phyloP scores from a whole-genome alignment of 37 sponge, comb jelly and placozoan genomes.

The Eunapius fragilis region DNA sequence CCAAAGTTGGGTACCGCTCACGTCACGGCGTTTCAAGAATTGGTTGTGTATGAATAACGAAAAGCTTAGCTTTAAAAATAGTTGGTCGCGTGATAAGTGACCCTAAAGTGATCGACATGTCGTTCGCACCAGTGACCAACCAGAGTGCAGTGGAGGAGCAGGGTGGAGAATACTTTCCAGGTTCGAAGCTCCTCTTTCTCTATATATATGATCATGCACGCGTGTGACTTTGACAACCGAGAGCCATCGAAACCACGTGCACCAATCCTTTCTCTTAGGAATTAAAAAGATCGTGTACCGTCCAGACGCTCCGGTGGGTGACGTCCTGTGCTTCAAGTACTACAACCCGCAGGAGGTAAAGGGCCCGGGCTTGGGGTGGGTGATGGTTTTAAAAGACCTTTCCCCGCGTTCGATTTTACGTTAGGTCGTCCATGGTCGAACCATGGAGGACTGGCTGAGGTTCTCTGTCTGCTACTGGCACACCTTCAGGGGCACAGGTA shows the following conservation, averaged over 20 bases:
- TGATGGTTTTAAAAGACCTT: too few species aligned
- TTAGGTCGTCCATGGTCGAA: slow-evolving; percentile 49
- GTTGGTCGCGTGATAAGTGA: too few species aligned
- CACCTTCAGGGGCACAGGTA: slow-evolving; percentile 80
- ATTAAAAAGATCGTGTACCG: slow-evolving; percentile 40
- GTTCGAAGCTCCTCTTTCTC: not conserved
- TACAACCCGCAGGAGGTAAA: slow-evolving; percentile 56
- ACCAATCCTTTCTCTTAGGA: too few species aligned
- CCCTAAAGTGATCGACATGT: too few species aligned
- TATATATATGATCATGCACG: not conserved
- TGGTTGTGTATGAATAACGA: too few species aligned
- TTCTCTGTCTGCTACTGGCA: slow-evolving; percentile 85
- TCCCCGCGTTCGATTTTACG: not conserved
- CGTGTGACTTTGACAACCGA: not conserved
- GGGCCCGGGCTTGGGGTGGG: too few species aligned
- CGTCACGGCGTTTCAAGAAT: too few species aligned
- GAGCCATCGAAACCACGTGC: not conserved
- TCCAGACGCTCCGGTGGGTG: slow-evolving; percentile 42
- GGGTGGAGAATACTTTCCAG: slow-evolving; percentile 66
- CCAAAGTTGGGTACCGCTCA: too few species aligned
- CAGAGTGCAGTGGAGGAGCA: not conserved
- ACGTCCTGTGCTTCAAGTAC: slow-evolving; percentile 57
- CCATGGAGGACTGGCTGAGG: slow-evolving; percentile 77
- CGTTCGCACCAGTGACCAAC: too few species aligned
- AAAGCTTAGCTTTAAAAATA: too few species aligned